A percentile compares a stretch with the other conserved stretches of the same genome.
These are phyloP conservation scores for Pediacus dermestoides DNA, from an alignment of 2,888 invertebrate species.

Conservation along the genomic window DNA sequence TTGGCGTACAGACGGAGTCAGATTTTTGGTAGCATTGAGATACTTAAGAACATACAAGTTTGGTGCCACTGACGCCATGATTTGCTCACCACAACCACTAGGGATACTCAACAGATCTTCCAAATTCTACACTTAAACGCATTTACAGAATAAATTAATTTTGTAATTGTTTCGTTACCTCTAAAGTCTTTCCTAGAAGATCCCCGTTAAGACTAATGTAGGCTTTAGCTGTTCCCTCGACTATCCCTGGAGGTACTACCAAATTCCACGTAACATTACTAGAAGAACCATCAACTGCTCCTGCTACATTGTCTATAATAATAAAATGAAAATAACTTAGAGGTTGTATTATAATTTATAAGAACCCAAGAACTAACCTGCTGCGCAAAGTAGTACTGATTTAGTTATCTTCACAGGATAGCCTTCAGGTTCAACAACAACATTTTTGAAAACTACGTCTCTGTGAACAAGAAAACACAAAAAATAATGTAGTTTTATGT, in stretches of 20 bases:
- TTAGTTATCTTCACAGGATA: constrained; percentile 62
- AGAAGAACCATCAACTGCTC: constrained; percentile 12
- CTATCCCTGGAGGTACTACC: constrained; percentile 53
- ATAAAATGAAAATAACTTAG: no score
- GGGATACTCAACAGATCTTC: constrained; percentile 65
- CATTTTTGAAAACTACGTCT: constrained; percentile 61
- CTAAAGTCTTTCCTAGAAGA: constrained; percentile 61
- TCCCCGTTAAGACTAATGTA: constrained; percentile 62
- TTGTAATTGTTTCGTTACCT: no score
- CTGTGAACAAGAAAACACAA: no score
- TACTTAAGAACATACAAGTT: constrained; percentile 67
- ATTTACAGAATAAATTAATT: constrained; percentile 2
- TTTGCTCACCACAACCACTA: constrained; percentile 79
- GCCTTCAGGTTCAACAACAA: constrained; percentile 69
- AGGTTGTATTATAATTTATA: constrained; percentile 8
- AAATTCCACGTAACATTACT: constrained; percentile 49
- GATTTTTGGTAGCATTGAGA: constrained; percentile 54
- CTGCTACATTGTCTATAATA: no score
- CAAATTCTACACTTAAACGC: constrained; percentile 53
- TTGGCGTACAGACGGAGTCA: constrained; percentile 55
- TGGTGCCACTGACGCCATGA: constrained; percentile 72
- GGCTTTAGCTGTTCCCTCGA: constrained; percentile 63
- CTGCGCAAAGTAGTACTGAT: constrained; percentile 65
- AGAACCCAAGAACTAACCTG: constrained; percentile 49
- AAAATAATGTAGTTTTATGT: constrained; percentile 19